Evolutionary conservation across 2,888 invertebrate species (phyloP).

Genomic region (Lypha dubia): DNA sequence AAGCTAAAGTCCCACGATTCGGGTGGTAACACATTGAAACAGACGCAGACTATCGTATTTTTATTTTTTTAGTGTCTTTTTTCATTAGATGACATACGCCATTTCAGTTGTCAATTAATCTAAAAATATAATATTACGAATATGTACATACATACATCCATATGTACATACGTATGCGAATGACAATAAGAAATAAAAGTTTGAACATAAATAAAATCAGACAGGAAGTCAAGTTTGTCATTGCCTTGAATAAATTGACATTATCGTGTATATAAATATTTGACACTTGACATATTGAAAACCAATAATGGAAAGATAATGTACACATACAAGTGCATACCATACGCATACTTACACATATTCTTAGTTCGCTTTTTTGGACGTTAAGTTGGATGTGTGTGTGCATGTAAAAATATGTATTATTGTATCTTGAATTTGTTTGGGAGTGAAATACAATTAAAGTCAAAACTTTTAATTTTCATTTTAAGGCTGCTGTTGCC

Average conservation of each 20-base stretch:
- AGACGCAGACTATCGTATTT: constrained; percentile 13
- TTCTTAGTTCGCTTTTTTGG: neutral
- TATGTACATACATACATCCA: neutral
- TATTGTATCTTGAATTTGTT: constrained; percentile 21
- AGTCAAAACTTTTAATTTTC: constrained; percentile 51
- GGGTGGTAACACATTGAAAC: constrained; percentile 54
- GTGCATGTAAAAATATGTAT: no score
- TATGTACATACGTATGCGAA: neutral
- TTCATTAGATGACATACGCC: constrained; percentile 71
- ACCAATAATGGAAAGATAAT: constrained; percentile 70
- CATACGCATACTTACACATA: neutral
- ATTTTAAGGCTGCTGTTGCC: constrained; percentile 58
- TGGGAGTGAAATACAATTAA: constrained; percentile 51
- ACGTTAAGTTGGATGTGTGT: neutral
- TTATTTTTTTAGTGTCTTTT: constrained; percentile 51
- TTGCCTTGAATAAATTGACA: constrained; percentile 58
- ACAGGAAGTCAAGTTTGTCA: constrained; percentile 72
- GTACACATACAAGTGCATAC: neutral
- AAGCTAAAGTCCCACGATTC: constrained; percentile 71
- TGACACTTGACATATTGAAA: constrained; percentile 72
- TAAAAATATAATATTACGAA: constrained; percentile 28
- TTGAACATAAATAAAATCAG: constrained; percentile 56
- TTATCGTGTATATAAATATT: constrained; percentile 61
- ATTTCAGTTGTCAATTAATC: constrained; percentile 70
- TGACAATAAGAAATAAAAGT: constrained; percentile 38